Conservation (phyloP, 2,113 vertebrate species). For the Turnix velox region DNA sequence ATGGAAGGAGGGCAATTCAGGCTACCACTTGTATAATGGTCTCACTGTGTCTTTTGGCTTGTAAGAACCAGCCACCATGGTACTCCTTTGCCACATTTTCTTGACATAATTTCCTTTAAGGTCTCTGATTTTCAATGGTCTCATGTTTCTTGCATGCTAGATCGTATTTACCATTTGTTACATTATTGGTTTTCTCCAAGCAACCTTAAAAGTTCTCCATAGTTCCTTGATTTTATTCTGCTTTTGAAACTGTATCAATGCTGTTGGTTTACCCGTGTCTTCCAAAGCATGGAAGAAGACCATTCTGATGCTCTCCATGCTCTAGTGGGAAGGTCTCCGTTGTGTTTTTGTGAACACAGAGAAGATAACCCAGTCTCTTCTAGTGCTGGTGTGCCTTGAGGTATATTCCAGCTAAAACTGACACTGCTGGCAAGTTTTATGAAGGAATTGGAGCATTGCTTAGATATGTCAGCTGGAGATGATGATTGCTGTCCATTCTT, state of each 20-base stretch:
- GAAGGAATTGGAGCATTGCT: not conserved
- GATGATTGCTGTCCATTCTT: not conserved
- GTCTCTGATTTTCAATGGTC: not conserved
- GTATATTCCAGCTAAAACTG: not conserved
- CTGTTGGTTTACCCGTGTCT: not conserved
- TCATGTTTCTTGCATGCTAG: not conserved
- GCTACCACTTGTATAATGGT: not conserved
- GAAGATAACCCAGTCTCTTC: not conserved
- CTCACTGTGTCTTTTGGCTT: not conserved
- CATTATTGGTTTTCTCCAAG: not conserved
- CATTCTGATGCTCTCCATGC: not conserved
- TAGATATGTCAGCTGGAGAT: not conserved
- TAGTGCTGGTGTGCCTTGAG: not conserved
- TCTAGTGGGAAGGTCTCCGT: fast-evolving
- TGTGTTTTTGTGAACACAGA: not conserved
- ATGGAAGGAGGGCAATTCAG: not conserved
- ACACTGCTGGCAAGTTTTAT: not conserved
- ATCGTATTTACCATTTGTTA: not conserved
- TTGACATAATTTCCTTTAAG: not conserved
- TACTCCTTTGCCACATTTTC: not conserved
- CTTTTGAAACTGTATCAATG: not conserved
- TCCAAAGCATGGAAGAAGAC: not conserved
- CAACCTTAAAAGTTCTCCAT: fast-evolving
- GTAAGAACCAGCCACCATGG: not conserved
- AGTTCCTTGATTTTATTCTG: not conserved